Percentiles rank a stretch among this genome's conserved stretches.
phyloP scores from a whole-genome alignment of 2,113 vertebrate species.

The Paraplagusia blochii region DNA sequence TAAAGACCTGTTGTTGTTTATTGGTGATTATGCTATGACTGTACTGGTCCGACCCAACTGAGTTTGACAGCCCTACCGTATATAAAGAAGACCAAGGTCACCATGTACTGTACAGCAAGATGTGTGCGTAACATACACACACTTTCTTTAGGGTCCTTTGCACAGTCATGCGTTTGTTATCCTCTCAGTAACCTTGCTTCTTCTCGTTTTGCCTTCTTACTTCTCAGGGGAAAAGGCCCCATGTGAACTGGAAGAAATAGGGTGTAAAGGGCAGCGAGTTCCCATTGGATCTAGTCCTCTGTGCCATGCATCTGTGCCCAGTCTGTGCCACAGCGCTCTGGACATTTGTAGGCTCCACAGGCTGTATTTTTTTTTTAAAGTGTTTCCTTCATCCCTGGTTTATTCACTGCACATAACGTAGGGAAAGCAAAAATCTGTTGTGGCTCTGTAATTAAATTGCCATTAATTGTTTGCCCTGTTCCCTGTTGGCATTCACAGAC shows the following conservation, averaged over 20 bases:
- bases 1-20: too few relatives aligned
- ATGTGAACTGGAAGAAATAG: constrained; percentile 66
- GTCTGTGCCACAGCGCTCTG: constrained; percentile 44
- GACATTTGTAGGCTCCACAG: constrained; percentile 8
- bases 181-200: constrained; percentile 32
- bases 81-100: constrained; percentile 8
- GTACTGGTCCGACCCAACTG: too few relatives aligned
- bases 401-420: constrained; percentile 43
- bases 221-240: constrained; percentile 56
- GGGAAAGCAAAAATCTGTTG: constrained; percentile 47
- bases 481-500: constrained; percentile 43
- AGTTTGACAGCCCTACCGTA: not conserved
- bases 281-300: constrained; percentile 64
- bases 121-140: constrained; percentile 14
- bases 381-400: constrained; percentile 4
- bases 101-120: constrained; percentile 13
- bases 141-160: constrained; percentile 8
- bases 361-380: constrained; percentile 10
- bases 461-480: constrained; percentile 66
- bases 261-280: constrained; percentile 72
- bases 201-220: constrained; percentile 36
- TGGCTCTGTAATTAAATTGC: constrained; percentile 63
- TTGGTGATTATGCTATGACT: too few relatives aligned
- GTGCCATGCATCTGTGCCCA: constrained; percentile 62
- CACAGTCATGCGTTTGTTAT: constrained; percentile 35